Percentiles rank a stretch among this genome's conserved stretches.
These are phyloP conservation scores for Lacerta bilineata DNA, from an alignment of 2,797 vertebrate species.

Conservation along the genomic window DNA sequence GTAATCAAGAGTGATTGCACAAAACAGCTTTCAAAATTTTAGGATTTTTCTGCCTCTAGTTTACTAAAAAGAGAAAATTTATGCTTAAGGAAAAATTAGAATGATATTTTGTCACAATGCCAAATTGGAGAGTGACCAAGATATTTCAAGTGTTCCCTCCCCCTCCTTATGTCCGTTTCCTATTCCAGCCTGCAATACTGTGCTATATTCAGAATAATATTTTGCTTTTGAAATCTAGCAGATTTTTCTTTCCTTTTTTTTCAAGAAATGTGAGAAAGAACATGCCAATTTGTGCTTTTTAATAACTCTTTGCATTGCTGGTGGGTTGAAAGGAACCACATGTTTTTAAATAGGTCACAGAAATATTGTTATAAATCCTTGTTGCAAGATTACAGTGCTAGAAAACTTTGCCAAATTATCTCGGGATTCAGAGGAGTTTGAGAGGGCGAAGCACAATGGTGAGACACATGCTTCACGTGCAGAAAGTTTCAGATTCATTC, in stretches of 20 bases:
- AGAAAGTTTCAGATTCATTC: too few relatives aligned
- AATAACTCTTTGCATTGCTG: neutral
- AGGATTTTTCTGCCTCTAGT: conserved; percentile 26
- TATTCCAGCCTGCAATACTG: conserved; percentile 43
- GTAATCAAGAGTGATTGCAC: neutral
- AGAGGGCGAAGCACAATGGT: neutral
- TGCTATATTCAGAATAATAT: neutral
- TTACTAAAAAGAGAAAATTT: neutral
- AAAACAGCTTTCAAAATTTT: neutral
- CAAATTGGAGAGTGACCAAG: neutral
- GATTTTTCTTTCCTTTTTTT: conserved; percentile 12
- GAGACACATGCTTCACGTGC: too few relatives aligned
- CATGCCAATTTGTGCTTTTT: neutral
- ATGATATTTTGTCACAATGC: neutral
- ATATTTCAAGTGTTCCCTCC: conserved; percentile 16
- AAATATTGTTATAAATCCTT: neutral
- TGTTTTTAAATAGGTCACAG: neutral
- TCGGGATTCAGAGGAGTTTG: too few relatives aligned
- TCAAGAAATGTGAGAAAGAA: neutral
- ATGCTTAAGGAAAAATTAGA: conserved; percentile 60
- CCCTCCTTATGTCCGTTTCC: conserved; percentile 34
- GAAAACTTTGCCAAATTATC: neutral
- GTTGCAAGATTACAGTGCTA: neutral
- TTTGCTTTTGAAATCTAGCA: neutral
- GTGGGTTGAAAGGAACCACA: neutral